Conservation (phyloP, 2,113 vertebrate species). For the Campylomormyrus numenius region DNA sequence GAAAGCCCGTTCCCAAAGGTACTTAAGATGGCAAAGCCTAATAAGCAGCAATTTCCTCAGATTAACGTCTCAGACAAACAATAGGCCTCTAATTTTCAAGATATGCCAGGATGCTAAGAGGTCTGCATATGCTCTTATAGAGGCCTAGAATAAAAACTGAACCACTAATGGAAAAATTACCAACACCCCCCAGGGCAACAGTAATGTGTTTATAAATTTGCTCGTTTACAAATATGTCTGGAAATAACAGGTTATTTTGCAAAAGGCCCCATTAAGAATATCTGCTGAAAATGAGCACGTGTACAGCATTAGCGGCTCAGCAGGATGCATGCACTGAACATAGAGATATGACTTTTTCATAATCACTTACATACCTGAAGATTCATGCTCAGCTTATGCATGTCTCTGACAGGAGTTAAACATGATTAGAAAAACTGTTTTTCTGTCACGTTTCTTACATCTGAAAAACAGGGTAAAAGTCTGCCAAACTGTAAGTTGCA, state of each 20-base stretch:
- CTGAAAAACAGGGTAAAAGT: background rate
- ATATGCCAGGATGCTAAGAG: background rate
- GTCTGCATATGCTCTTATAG: constrained; percentile 1
- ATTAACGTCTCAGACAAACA: background rate
- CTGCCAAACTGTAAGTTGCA: background rate
- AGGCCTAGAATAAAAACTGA: background rate
- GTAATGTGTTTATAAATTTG: constrained; percentile 17
- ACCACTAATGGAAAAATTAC: constrained; percentile 8
- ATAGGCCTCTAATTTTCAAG: background rate
- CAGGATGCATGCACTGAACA: background rate
- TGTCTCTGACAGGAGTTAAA: background rate
- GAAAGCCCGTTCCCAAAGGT: background rate
- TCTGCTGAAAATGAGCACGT: background rate
- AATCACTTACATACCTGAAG: background rate
- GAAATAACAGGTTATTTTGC: background rate
- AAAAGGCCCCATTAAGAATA: constrained; percentile 11
- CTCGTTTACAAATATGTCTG: background rate
- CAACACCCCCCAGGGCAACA: background rate
- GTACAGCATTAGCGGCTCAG: background rate
- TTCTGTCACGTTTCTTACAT: background rate
- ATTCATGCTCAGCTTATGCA: background rate
- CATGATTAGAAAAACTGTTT: background rate
- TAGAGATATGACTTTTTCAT: background rate
- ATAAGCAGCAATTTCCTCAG: background rate
- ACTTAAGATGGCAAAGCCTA: background rate